Conservation (phyloP, 2,888 invertebrate genomes). For the Trachelus troglodyta region DNA sequence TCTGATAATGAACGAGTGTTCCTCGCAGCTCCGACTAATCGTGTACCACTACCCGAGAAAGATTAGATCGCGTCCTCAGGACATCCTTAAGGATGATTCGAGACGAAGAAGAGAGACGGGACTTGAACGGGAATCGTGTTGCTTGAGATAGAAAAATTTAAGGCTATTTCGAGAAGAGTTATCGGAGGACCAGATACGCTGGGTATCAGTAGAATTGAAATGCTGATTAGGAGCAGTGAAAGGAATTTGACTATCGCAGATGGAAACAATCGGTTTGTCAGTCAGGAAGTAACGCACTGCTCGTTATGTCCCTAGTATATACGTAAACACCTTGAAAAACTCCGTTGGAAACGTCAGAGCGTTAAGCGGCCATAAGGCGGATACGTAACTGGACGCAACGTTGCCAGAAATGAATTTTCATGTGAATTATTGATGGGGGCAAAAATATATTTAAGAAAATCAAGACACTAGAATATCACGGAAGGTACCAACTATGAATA, state of each 20-base stretch:
- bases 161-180: not conserved
- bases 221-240: not conserved
- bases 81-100: not conserved
- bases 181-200: not conserved
- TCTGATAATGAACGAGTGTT: conserved; percentile 5
- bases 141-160: not conserved
- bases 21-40: not conserved
- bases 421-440: not conserved
- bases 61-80: not conserved
- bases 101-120: not conserved
- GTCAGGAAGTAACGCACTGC: not conserved
- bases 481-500: not conserved
- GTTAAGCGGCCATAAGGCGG: not conserved
- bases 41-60: not conserved
- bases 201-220: not conserved
- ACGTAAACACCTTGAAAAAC: not conserved
- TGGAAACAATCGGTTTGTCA: not conserved
- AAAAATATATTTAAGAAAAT: not conserved
- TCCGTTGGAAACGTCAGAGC: not conserved
- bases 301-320: not conserved
- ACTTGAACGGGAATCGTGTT: not conserved
- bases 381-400: not conserved
- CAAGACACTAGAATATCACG: not conserved
- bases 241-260: not conserved
- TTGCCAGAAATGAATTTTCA: not conserved